A percentile compares a stretch with the other conserved stretches of the same genome.
These are phyloP conservation scores for Zoanthus sociatus DNA, from an alignment of 92 coral and sea anemone genomes.

Conservation along the genomic window DNA sequence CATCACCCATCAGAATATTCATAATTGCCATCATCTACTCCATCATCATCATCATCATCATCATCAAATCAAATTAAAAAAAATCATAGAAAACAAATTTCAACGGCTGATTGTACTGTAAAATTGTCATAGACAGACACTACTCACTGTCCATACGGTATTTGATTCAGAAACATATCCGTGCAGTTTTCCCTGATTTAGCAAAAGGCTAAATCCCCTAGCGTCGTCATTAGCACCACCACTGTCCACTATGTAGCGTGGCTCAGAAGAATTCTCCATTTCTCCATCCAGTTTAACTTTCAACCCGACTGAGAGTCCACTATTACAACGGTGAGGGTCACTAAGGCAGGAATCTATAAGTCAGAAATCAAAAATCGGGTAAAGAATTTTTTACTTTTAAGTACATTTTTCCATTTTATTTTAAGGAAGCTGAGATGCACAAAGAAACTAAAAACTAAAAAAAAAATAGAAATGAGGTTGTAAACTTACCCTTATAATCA, in stretches of 20 bases:
- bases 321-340: slow-evolving; percentile 89
- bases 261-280: slow-evolving; percentile 74
- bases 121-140: no score
- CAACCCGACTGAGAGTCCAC: slow-evolving; percentile 88
- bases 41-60: no score
- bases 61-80: no score
- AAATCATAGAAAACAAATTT: no score
- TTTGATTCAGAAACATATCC: slow-evolving; percentile 86
- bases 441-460: not conserved
- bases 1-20: no score
- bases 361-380: not conserved
- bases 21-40: no score
- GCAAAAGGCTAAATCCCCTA: slow-evolving; percentile 85
- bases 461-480: not conserved
- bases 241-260: slow-evolving; percentile 93
- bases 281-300: slow-evolving; percentile 89
- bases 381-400: not conserved
- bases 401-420: not conserved
- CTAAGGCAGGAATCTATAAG: slow-evolving; percentile 86
- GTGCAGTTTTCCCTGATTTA: slow-evolving; percentile 78
- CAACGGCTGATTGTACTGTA: no score
- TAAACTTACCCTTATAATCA: slow-evolving; percentile 77
- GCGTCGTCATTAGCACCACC: slow-evolving; percentile 88
- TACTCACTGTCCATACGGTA: slow-evolving; percentile 96
- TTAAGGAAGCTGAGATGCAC: not conserved